Evolutionary conservation across 2,113 vertebrate species (phyloP).

Genomic region (Pristiophorus japonicus): DNA sequence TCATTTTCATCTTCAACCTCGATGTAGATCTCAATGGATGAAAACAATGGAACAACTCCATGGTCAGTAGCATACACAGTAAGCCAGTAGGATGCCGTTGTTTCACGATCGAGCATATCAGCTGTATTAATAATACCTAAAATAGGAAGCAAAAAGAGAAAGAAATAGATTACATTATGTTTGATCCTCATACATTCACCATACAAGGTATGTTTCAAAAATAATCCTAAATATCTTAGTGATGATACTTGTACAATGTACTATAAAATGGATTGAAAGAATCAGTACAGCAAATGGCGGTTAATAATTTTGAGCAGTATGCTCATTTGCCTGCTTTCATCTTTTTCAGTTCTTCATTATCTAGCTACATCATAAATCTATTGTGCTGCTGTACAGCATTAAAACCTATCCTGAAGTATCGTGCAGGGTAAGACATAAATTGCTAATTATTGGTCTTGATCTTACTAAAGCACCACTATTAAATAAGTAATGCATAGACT

Average conservation of each 20-base stretch:
- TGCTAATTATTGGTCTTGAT: neutral
- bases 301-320: neutral
- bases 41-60: constrained; percentile 82
- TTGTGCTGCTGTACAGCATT: no score
- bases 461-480: neutral
- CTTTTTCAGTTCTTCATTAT: neutral
- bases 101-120: constrained; percentile 86
- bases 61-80: constrained; percentile 87
- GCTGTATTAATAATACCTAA: constrained; percentile 86
- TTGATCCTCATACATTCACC: neutral
- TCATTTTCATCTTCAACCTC: constrained; percentile 96
- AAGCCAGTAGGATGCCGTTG: constrained; percentile 86
- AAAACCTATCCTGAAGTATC: neutral
- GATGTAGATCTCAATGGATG: constrained; percentile 80
- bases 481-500: neutral
- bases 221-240: neutral
- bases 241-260: neutral
- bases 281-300: neutral
- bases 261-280: neutral
- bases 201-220: neutral
- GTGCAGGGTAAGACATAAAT: neutral
- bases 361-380: neutral
- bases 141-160: constrained; percentile 41
- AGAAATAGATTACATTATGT: neutral
- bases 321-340: neutral